These are phyloP conservation scores for Xanthia icteritia DNA, from an alignment of 2,888 invertebrate species.

Conservation along the genomic window DNA sequence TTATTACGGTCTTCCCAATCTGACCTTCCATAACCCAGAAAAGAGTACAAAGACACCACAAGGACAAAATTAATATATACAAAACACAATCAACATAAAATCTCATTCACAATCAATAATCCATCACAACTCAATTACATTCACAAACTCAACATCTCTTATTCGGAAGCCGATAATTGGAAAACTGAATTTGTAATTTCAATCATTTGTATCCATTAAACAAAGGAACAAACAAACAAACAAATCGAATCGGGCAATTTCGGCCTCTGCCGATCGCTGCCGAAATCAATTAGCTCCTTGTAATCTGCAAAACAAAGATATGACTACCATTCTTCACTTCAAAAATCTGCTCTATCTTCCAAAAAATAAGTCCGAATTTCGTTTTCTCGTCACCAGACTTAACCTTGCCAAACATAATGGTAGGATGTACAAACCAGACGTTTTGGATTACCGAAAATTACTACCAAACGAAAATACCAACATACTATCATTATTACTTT, in stretches of 20 bases:
- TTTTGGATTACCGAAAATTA: slow-evolving; percentile 86
- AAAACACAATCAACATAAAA: slow-evolving; percentile 47
- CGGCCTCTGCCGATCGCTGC: slow-evolving; percentile 82
- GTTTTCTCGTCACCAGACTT: slow-evolving; percentile 16
- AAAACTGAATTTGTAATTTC: slow-evolving; percentile 68
- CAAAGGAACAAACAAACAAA: slow-evolving; percentile 72
- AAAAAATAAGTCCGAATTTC: background rate
- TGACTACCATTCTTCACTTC: background rate
- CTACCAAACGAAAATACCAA: slow-evolving; percentile 82
- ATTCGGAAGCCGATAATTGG: slow-evolving; percentile 72
- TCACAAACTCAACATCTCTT: slow-evolving; percentile 50
- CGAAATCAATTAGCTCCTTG: slow-evolving; percentile 87
- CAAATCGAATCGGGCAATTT: slow-evolving; percentile 82
- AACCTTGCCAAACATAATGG: slow-evolving; percentile 75
- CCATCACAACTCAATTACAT: slow-evolving; percentile 56
- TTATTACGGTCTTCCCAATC: no score
- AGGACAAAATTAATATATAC: slow-evolving; percentile 4
- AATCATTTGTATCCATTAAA: slow-evolving; percentile 73
- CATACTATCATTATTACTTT: slow-evolving; percentile 76
- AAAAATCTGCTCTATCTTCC: slow-evolving; percentile 55
- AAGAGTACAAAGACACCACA: slow-evolving; percentile 6
- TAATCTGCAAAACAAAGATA: slow-evolving; percentile 75
- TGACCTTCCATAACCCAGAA: slow-evolving; percentile 9
- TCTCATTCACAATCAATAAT: slow-evolving; percentile 52
- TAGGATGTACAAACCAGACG: slow-evolving; percentile 79